Conservation (phyloP, 2,797 vertebrate genomes). For the Serranus cabrilla region DNA sequence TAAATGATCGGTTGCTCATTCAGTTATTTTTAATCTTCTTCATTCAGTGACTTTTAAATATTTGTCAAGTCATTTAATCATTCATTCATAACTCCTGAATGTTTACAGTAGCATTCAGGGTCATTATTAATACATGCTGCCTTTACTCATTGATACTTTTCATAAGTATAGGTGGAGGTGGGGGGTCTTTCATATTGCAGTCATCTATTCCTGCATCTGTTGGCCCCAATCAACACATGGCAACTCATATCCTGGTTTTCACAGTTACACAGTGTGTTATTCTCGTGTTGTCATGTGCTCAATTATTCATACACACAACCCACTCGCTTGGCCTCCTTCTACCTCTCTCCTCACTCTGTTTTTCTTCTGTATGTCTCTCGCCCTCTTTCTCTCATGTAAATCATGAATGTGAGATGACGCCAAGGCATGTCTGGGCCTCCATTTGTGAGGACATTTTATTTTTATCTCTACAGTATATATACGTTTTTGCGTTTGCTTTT, state of each 20-base stretch:
- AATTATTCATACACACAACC: slow-evolving; percentile 67
- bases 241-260: slow-evolving; percentile 40
- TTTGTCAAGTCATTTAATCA: slow-evolving; percentile 8
- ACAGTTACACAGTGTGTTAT: slow-evolving; percentile 55
- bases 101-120: slow-evolving; percentile 10
- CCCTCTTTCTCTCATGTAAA: slow-evolving; percentile 44
- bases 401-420: slow-evolving; percentile 56
- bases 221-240: slow-evolving; percentile 58
- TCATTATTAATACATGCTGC: slow-evolving; percentile 25
- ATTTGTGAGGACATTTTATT: slow-evolving; percentile 13
- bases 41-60: slow-evolving; percentile 5
- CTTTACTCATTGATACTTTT: slow-evolving; percentile 13
- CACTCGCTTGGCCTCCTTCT: slow-evolving; percentile 37
- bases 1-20: slow-evolving; percentile 13
- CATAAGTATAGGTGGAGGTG: neutral
- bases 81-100: slow-evolving; percentile 9
- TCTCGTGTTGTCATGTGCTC: slow-evolving; percentile 45
- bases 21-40: slow-evolving; percentile 25
- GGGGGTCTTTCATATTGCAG: neutral
- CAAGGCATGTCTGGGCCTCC: slow-evolving; percentile 2
- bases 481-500: neutral
- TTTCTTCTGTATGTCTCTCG: slow-evolving; percentile 10
- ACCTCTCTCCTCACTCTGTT: slow-evolving; percentile 28
- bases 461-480: slow-evolving; percentile 11
- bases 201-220: slow-evolving; percentile 41